These are phyloP conservation scores for Lucinisca nassula DNA, from an alignment of 2,888 invertebrate genomes.

Conservation along the genomic window DNA sequence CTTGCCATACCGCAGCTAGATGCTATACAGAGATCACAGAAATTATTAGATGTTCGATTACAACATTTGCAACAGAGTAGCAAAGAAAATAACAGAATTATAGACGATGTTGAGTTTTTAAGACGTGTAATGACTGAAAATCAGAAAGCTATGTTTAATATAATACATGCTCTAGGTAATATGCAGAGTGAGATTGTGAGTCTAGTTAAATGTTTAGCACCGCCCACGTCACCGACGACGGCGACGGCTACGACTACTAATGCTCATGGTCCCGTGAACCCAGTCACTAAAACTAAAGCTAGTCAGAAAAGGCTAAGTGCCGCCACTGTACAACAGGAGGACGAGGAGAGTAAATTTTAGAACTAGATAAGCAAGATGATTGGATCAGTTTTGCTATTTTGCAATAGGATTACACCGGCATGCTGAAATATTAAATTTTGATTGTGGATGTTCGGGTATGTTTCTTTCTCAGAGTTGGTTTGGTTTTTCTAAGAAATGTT, in stretches of 20 bases:
- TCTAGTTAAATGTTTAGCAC: conserved; percentile 82
- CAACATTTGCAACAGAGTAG: conserved; percentile 87
- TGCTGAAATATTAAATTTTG: too few species aligned
- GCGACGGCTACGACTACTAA: conserved; percentile 61
- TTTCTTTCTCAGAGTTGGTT: too few species aligned
- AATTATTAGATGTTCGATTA: conserved; percentile 87
- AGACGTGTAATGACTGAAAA: conserved; percentile 87
- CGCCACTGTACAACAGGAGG: conserved; percentile 44
- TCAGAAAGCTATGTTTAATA: conserved; percentile 87
- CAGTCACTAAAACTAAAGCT: conserved; percentile 36
- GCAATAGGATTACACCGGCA: too few species aligned
- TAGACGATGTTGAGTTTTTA: conserved; percentile 87
- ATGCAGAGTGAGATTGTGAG: conserved; percentile 87
- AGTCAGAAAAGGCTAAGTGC: conserved; percentile 53
- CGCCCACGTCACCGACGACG: conserved; percentile 69
- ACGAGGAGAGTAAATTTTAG: conserved; percentile 68
- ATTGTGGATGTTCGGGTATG: too few species aligned
- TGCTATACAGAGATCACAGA: conserved; percentile 87
- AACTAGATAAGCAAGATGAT: too few species aligned
- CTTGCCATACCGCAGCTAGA: conserved; percentile 87
- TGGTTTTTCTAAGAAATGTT: too few species aligned
- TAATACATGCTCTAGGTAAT: conserved; percentile 86
- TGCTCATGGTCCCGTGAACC: conserved; percentile 59
- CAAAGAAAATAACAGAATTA: conserved; percentile 86
- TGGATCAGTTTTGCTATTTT: too few species aligned